phyloP scores from a whole-genome alignment of 2,113 vertebrate genomes.

The Corythornis vintsioides region DNA sequence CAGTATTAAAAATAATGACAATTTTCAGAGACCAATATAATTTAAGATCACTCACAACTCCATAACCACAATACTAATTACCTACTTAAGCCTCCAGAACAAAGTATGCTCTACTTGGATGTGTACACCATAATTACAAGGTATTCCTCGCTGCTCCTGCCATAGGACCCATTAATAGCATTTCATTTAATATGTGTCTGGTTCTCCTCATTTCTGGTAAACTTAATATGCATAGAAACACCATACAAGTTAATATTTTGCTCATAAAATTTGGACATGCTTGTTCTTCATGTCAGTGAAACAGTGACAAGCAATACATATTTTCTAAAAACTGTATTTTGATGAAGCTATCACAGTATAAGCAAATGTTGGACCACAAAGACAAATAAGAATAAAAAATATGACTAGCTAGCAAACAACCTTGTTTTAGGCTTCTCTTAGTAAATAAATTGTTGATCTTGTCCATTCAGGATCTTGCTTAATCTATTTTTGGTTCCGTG shows the following conservation, averaged over 20 bases:
- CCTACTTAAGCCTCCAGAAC: constrained; percentile 74
- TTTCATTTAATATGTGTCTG: constrained; percentile 9
- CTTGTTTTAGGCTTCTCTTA: constrained; percentile 42
- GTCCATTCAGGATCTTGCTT: neutral
- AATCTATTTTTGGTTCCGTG: neutral
- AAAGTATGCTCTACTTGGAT: constrained; percentile 48
- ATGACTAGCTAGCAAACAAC: neutral
- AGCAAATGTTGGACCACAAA: neutral
- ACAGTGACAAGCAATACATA: neutral
- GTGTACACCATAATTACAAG: constrained; percentile 52
- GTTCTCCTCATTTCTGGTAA: constrained; percentile 14
- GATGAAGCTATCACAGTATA: neutral
- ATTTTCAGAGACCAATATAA: neutral
- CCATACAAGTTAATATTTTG: neutral
- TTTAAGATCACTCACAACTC: constrained; percentile 22
- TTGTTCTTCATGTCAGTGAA: neutral
- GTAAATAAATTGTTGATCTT: constrained; percentile 35
- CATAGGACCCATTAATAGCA: constrained; percentile 29
- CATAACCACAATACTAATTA: constrained; percentile 60
- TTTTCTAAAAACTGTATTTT: constrained; percentile 30
- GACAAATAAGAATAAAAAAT: constrained; percentile 11
- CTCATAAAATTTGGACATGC: neutral
- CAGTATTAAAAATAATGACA: neutral
- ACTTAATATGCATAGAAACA: constrained; percentile 7
- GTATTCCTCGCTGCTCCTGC: neutral